Evolutionary conservation across 2,113 vertebrate genomes (phyloP), one percentile per base, ranked within the genome.

Genomic region (Echinops telfairi): DNA sequence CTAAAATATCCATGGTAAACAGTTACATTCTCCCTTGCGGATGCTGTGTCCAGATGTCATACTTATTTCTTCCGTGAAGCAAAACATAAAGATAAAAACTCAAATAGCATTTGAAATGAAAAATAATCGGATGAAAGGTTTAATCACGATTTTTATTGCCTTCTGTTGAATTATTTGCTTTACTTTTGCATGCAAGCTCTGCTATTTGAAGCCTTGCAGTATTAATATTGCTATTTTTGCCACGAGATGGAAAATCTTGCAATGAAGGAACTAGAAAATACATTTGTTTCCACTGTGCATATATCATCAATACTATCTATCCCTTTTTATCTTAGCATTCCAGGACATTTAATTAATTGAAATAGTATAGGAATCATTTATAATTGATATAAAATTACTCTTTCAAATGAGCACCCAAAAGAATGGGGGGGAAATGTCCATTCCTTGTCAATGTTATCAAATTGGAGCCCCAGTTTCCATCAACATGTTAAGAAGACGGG

Each of bases 141-240:
- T 94, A 96, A 97, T 96, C 95, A 91, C 68, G 81, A 20, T 83
- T 91, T 96, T 95, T 93, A 94, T 82, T 83, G 94, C 84, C 79
- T 97, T 64, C 47, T 3, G 0, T 71, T 89, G 15, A 19, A 94
- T 68, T 91, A 88, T 95, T 95, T 97, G 94, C 85, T 94, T 95
- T 79, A 57, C 91, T 89, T 78, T 83, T 79, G 92, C 62, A 47
- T 14, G 43, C 38, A 53, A 76, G 82, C 58, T 81, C 86, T 89
- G 90, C 66, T 57, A 86, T 88, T 71, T 78, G 80, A 86, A 95
- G 86, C n/a, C 83, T 86, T 71, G 20, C 68, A 60, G 3, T 79
- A 60, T 86, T 94, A 73, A 81, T 73, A 78, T 70, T 36, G 80
- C 84, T 83, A 36, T 62, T 91, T 86, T 78, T 80, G n/a, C 91